Evolutionary conservation across 2,888 invertebrate genomes (phyloP).

Genomic region (Lochmaea capreae): DNA sequence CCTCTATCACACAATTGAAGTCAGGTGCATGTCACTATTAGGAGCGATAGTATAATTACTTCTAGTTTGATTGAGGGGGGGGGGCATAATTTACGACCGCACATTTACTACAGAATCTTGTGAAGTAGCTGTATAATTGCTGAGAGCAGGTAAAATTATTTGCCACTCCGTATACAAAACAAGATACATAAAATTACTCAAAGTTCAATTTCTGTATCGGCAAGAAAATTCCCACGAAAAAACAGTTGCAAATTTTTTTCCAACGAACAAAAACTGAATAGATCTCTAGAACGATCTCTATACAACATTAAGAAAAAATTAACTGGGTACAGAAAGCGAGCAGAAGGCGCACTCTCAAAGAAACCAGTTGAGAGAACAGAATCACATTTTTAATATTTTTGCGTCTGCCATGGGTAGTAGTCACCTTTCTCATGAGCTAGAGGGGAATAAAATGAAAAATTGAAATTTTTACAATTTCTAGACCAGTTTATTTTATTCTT

Average conservation of each 20-base stretch:
- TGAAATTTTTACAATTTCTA: not conserved
- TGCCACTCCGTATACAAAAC: too few species aligned
- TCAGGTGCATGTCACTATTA: too few species aligned
- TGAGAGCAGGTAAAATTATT: too few species aligned
- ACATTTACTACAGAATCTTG: too few species aligned
- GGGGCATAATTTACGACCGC: too few species aligned
- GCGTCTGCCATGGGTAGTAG: not conserved
- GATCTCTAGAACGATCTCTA: not conserved
- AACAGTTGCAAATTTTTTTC: not conserved
- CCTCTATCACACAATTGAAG: too few species aligned
- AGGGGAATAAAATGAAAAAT: not conserved
- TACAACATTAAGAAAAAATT: not conserved
- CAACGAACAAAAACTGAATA: not conserved
- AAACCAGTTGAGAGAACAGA: conserved; percentile 17
- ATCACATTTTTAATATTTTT: conserved; percentile 15
- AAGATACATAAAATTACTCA: not conserved
- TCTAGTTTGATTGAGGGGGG: too few species aligned
- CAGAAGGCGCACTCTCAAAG: conserved; percentile 5
- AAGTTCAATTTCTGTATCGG: not conserved
- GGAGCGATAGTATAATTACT: too few species aligned
- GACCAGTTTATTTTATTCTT: not conserved
- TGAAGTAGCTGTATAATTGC: too few species aligned
- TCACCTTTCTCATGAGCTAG: not conserved
- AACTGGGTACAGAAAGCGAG: not conserved
- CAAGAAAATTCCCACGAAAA: not conserved